These are phyloP conservation scores for Kryptopterus vitreolus DNA, from an alignment of 2,797 vertebrate genomes.

Conservation along the genomic window DNA sequence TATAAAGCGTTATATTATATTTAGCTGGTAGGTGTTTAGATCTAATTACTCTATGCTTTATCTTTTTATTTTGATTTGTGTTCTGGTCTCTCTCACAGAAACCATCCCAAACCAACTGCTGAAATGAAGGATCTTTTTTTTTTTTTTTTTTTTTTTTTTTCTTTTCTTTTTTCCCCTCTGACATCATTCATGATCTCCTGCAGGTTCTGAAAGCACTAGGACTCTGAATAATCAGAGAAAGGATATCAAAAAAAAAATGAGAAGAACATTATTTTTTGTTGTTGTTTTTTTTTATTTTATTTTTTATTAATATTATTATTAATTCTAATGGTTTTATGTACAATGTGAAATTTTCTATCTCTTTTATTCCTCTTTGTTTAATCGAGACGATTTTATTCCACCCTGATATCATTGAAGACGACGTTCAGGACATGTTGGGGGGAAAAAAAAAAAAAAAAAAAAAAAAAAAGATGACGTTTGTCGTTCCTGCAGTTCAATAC, in stretches of 20 bases:
- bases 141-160: conserved; percentile 68
- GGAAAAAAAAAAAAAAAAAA: not conserved
- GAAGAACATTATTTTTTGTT: conserved; percentile 77
- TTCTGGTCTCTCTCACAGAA: conserved; percentile 73
- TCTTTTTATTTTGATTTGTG: conserved; percentile 57
- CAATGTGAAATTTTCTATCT: conserved; percentile 90
- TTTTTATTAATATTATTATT: conserved; percentile 50
- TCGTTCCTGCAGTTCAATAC: not conserved
- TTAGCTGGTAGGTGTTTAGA: conserved; percentile 81
- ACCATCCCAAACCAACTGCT: conserved; percentile 78
- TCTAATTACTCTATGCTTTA: conserved; percentile 65
- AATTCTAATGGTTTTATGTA: conserved; percentile 89
- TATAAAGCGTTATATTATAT: conserved; percentile 74
- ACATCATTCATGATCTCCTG: conserved; percentile 80
- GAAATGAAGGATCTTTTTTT: conserved; percentile 61
- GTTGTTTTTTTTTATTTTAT: not conserved
- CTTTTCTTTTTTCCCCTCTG: conserved; percentile 62
- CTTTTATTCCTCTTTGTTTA: conserved; percentile 56
- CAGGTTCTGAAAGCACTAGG: conserved; percentile 92
- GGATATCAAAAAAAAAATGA: conserved; percentile 19
- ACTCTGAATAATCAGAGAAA: conserved; percentile 85
- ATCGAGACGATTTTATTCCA: conserved; percentile 68
- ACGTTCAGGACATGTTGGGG: conserved; percentile 67
- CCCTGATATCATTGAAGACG: conserved; percentile 85
- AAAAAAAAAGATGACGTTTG: conserved; percentile 13